Evolutionary conservation across 2,888 invertebrate genomes (phyloP).

Genomic region (Thymelicus lineola): DNA sequence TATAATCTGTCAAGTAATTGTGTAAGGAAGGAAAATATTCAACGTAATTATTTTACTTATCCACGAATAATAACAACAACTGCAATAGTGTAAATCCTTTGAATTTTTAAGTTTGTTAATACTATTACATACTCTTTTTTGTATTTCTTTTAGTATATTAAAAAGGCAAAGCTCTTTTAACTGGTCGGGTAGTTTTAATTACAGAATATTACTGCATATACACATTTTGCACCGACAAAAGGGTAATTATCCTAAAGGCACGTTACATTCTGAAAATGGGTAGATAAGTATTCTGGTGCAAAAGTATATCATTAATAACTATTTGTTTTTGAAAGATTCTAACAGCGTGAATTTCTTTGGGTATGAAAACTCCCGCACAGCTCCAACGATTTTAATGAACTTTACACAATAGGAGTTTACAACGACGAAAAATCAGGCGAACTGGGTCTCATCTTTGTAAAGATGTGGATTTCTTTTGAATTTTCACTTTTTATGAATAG

Average conservation of each 20-base stretch:
- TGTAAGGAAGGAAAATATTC: neutral
- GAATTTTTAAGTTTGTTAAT: neutral
- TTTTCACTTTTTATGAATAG: conserved; percentile 29
- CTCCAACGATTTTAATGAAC: conserved; percentile 36
- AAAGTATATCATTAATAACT: conserved; percentile 30
- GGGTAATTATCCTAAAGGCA: conserved; percentile 14
- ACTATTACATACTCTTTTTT: neutral
- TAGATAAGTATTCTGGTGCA: conserved; percentile 3
- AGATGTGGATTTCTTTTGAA: conserved; percentile 31
- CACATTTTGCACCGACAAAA: conserved; percentile 16
- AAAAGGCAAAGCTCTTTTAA: conserved; percentile 1
- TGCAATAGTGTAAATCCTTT: neutral
- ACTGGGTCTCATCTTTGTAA: conserved; percentile 35
- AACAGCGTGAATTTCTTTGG: conserved; percentile 23
- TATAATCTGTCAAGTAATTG: conserved; percentile 29
- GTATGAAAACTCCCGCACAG: conserved; percentile 30
- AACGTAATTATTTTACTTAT: neutral
- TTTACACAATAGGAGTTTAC: conserved; percentile 37
- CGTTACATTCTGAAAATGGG: conserved; percentile 8
- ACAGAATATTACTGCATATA: conserved; percentile 8
- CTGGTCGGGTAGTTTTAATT: conserved; percentile 1
- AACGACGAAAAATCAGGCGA: conserved; percentile 36
- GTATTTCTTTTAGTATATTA: neutral
- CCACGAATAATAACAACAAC: neutral
- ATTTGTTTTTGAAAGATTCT: conserved; percentile 25